Conservation (phyloP, 2,888 invertebrate species). For the Ichneumoninae sp. region DNA sequence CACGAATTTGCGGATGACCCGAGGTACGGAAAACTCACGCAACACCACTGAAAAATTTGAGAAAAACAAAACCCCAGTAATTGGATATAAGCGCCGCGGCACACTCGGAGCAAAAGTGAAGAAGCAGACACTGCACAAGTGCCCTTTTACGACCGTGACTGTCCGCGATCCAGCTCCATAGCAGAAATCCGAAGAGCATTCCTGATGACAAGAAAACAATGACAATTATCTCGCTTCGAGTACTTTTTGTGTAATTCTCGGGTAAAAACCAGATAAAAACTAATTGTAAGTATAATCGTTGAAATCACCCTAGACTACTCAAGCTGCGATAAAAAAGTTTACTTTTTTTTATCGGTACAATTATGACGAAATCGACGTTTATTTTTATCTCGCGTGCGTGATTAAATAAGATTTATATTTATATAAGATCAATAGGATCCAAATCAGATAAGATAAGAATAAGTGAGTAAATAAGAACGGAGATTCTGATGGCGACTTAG, state of each 20-base stretch:
- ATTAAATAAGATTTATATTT: neutral
- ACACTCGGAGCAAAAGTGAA: slow-evolving; percentile 87
- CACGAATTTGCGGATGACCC: slow-evolving; percentile 84
- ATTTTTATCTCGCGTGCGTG: neutral
- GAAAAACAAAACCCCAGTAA: slow-evolving; percentile 86
- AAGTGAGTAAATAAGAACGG: too few relatives aligned
- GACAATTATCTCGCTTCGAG: neutral
- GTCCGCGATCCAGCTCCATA: slow-evolving; percentile 90
- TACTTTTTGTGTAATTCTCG: neutral
- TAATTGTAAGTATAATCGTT: neutral
- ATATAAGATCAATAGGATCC: too few relatives aligned
- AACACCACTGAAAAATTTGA: slow-evolving; percentile 88
- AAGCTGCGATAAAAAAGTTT: neutral
- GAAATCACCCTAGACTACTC: neutral
- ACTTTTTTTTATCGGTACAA: neutral
- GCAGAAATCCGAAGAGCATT: slow-evolving; percentile 89
- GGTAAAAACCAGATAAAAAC: neutral
- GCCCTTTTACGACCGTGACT: slow-evolving; percentile 88
- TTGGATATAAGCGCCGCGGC: slow-evolving; percentile 86
- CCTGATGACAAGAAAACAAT: slow-evolving; percentile 82
- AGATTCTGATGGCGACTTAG: neutral
- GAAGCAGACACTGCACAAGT: slow-evolving; percentile 87
- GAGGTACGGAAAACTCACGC: slow-evolving; percentile 83
- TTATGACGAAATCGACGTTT: neutral
- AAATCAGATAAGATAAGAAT: too few relatives aligned